Evolutionary conservation across 2,113 vertebrate species (phyloP).

Genomic region (Calidris pugnax): DNA sequence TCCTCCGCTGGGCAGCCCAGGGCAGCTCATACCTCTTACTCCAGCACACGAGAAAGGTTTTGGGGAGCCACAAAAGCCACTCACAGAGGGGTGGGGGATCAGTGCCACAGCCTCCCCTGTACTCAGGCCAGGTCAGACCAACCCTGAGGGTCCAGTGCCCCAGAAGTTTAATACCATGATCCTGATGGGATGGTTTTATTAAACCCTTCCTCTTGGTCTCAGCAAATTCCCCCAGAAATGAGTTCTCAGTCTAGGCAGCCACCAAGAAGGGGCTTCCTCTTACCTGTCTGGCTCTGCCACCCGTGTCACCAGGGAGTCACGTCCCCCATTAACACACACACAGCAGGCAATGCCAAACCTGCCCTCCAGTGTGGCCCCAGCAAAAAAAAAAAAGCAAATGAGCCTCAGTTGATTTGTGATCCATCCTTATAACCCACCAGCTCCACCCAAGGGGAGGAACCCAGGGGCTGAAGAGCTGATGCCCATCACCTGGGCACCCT

Average conservation of each 20-base stretch:
- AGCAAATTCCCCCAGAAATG: no score
- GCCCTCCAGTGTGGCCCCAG: rapidly evolving
- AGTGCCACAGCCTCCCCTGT: not conserved
- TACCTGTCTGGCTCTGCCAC: not conserved
- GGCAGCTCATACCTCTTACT: not conserved
- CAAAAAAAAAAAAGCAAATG: no score
- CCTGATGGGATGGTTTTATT: not conserved
- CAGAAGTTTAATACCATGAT: rapidly evolving
- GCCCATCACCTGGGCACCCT: not conserved
- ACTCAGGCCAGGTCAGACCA: not conserved
- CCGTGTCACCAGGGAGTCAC: not conserved
- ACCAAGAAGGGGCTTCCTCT: not conserved
- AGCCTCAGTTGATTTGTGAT: not conserved
- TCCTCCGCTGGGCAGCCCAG: not conserved
- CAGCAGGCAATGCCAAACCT: not conserved
- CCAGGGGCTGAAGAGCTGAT: not conserved
- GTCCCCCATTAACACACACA: not conserved
- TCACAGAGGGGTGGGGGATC: not conserved
- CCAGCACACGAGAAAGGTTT: not conserved
- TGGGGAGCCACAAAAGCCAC: not conserved
- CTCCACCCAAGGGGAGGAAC: not conserved
- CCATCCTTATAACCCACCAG: not conserved
- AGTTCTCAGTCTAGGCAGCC: rapidly evolving
- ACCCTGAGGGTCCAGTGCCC: not conserved
- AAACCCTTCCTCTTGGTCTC: not conserved